Evolutionary conservation across 1,140 invertebrate species (phyloP).

Genomic region (Diabrotica undecimpunctata): DNA sequence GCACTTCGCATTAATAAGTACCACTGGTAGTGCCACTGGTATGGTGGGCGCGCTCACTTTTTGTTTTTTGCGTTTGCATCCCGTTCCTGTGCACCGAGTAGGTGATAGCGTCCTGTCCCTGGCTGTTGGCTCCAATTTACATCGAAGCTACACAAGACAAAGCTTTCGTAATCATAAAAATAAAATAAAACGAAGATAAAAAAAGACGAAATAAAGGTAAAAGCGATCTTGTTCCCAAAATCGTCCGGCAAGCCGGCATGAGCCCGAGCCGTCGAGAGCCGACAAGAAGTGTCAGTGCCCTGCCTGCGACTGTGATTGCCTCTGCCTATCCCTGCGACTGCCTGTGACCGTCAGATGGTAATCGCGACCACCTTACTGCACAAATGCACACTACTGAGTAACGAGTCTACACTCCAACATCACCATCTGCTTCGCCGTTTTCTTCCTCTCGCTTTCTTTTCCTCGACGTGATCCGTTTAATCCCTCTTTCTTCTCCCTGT

Average conservation of each 20-base stretch:
- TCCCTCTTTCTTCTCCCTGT: conserved; percentile 12
- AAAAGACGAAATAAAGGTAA: background rate
- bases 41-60: conserved; percentile 6
- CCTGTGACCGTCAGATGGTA: conserved; percentile 13
- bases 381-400: conserved; percentile 23
- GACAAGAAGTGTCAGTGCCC: conserved; percentile 19
- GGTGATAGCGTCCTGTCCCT: background rate
- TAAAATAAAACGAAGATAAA: background rate
- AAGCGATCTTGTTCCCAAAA: conserved; percentile 1
- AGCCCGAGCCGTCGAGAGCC: background rate
- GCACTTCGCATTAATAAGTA: conserved; percentile 38
- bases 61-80: conserved; percentile 10
- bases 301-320: background rate
- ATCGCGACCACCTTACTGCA: conserved; percentile 21
- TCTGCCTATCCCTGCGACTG: background rate
- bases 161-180: too few species aligned
- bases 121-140: background rate
- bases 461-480: background rate
- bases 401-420: conserved; percentile 19
- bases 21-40: conserved; percentile 7
- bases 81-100: conserved; percentile 4
- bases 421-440: background rate
- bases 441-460: background rate
- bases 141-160: background rate
- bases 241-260: background rate